A percentile compares a stretch with the other conserved stretches of the same genome.
Evolutionary conservation across 2,888 invertebrate genomes (phyloP).

Genomic region (Blastobasis lacticolella): DNA sequence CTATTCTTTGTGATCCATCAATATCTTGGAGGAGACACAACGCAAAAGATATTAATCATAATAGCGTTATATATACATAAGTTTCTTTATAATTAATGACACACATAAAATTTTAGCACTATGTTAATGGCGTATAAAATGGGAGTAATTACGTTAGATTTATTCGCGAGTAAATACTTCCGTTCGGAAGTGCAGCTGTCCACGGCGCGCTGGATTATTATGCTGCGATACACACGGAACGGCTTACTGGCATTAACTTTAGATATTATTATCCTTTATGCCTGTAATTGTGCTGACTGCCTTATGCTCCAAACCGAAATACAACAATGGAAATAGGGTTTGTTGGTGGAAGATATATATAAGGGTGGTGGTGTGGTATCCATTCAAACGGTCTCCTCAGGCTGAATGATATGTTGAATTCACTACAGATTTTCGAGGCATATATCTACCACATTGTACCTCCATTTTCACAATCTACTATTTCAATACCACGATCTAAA

Average conservation of each 20-base stretch:
- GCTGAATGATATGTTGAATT: too few species aligned
- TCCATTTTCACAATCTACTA: neutral
- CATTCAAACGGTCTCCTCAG: too few species aligned
- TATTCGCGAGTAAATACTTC: constrained; percentile 10
- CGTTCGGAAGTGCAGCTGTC: constrained; percentile 18
- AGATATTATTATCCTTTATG: neutral
- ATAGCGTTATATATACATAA: neutral
- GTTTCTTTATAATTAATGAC: neutral
- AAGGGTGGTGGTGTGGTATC: too few species aligned
- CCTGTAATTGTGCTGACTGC: too few species aligned
- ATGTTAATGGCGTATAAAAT: neutral
- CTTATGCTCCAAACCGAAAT: too few species aligned
- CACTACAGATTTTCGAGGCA: too few species aligned
- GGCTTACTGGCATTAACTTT: neutral
- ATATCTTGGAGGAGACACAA: too few species aligned
- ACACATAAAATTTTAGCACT: constrained; percentile 1
- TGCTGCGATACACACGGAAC: neutral
- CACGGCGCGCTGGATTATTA: neutral
- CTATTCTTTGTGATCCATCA: too few species aligned
- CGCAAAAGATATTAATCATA: neutral
- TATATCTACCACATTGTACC: too few species aligned
- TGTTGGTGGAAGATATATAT: too few species aligned
- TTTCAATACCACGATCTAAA: neutral
- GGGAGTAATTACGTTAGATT: neutral
- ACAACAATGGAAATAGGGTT: too few species aligned